phyloP scores from a whole-genome alignment of 92 coral and sea anemone genomes.

The Pocillopora grandis region DNA sequence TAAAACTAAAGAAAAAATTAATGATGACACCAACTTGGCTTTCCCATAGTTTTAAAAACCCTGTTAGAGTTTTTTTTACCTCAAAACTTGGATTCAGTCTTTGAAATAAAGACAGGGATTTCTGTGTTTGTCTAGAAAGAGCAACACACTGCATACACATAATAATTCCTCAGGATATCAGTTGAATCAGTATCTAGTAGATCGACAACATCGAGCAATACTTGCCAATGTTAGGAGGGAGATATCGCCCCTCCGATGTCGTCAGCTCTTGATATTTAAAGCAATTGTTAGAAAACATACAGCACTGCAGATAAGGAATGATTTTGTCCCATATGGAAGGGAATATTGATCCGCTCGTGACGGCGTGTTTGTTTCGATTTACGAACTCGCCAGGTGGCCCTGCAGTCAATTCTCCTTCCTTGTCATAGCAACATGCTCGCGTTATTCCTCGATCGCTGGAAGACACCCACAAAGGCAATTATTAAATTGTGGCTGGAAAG shows the following conservation, averaged over 20 bases:
- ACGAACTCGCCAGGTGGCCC: slow-evolving; percentile 44
- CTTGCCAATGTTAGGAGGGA: slow-evolving; percentile 54
- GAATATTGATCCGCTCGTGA: not conserved
- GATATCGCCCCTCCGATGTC: slow-evolving; percentile 35
- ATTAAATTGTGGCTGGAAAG: not conserved
- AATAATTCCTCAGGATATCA: not conserved
- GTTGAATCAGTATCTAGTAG: not conserved
- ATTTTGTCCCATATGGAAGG: slow-evolving; percentile 21
- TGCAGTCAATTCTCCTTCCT: slow-evolving; percentile 43
- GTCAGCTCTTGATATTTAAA: slow-evolving; percentile 27
- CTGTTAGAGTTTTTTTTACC: too few species aligned
- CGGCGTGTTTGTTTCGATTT: not conserved
- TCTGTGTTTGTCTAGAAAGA: not conserved
- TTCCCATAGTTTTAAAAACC: too few species aligned
- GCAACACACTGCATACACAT: not conserved
- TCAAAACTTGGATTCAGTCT: too few species aligned
- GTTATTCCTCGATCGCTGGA: slow-evolving; percentile 26
- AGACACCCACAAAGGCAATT: not conserved
- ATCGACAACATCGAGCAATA: not conserved
- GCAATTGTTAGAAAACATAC: slow-evolving; percentile 42
- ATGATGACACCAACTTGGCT: too few species aligned
- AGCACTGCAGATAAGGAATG: slow-evolving; percentile 51
- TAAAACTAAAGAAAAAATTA: too few species aligned
- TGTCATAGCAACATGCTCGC: slow-evolving; percentile 54
- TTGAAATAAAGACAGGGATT: too few species aligned